Evolutionary conservation across 53 echinoderm and acorn worm genomes (phyloP).

Genomic region (Glandiceps talaboti): DNA sequence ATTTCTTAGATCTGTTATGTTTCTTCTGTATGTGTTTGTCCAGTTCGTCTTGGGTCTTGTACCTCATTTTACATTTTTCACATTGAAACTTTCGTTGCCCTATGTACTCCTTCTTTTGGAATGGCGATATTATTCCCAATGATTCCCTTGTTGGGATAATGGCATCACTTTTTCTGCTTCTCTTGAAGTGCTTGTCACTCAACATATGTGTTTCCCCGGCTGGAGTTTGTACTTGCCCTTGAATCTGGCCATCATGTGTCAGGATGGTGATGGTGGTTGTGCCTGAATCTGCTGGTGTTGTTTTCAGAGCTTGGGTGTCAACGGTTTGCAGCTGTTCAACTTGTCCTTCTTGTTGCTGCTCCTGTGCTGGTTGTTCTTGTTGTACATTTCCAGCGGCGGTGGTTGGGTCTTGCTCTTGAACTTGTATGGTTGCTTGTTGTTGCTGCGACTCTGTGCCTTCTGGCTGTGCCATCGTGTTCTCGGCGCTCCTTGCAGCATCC

Average conservation of each 20-base stretch:
- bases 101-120: slow-evolving; percentile 25
- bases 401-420: background rate
- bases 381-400: background rate
- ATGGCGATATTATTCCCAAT: slow-evolving; percentile 74
- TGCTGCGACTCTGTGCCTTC: background rate
- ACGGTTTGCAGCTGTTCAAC: slow-evolving; percentile 9
- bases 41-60: slow-evolving; percentile 56
- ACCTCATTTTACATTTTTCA: slow-evolving; percentile 47
- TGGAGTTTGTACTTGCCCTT: background rate
- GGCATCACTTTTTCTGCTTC: slow-evolving; percentile 69
- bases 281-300: slow-evolving; percentile 52
- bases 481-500: background rate
- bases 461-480: background rate
- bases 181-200: slow-evolving; percentile 65
- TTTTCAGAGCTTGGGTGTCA: slow-evolving; percentile 65
- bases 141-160: slow-evolving; percentile 86
- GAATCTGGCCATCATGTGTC: slow-evolving; percentile 27
- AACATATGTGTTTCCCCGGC: slow-evolving; percentile 37
- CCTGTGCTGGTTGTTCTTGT: background rate
- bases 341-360: background rate
- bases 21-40: slow-evolving; percentile 63
- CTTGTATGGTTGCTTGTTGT: background rate
- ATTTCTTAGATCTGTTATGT: slow-evolving; percentile 43
- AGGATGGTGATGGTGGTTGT: slow-evolving; percentile 81
- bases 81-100: slow-evolving; percentile 59